Evolutionary conservation across 2,888 invertebrate genomes (phyloP).

Genomic region (Rhorus exstirpatorius): DNA sequence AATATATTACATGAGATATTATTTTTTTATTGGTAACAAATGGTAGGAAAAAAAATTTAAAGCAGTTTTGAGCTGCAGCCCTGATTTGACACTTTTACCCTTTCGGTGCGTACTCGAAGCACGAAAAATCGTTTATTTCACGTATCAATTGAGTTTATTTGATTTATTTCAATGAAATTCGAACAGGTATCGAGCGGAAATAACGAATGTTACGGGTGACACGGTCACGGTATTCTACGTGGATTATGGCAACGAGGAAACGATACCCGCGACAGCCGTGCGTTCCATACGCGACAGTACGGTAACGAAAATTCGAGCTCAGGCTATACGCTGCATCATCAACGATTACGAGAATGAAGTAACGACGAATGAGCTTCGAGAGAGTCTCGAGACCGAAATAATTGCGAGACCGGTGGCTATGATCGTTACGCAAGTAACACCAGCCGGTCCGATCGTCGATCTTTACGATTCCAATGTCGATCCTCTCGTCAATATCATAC

Average conservation of each 20-base stretch:
- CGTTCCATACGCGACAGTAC: constrained; percentile 90
- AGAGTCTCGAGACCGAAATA: constrained; percentile 90
- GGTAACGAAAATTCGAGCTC: constrained; percentile 89
- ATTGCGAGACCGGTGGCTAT: constrained; percentile 89
- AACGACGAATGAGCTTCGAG: constrained; percentile 88
- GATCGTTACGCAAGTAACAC: constrained; percentile 87
- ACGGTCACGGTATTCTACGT: constrained; percentile 93
- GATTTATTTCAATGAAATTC: not conserved
- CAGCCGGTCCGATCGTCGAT: constrained; percentile 88
- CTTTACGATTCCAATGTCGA: constrained; percentile 87
- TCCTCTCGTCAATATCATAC: constrained; percentile 64
- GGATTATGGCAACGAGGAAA: constrained; percentile 98
- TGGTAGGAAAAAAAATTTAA: too few relatives aligned
- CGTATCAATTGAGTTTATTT: not conserved
- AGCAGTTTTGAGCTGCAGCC: too few relatives aligned
- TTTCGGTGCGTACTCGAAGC: too few relatives aligned
- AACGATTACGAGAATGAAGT: constrained; percentile 88
- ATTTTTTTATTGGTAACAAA: too few relatives aligned
- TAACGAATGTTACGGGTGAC: constrained; percentile 88
- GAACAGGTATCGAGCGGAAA: constrained; percentile 92
- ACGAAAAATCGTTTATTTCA: too few relatives aligned
- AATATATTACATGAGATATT: too few relatives aligned
- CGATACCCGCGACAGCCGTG: constrained; percentile 88
- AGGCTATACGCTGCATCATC: constrained; percentile 93
- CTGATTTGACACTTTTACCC: too few relatives aligned